Base-by-base conservation (phyloP, 2,113 vertebrate genomes). In the Cyprinodon brontotheroides region DNA sequence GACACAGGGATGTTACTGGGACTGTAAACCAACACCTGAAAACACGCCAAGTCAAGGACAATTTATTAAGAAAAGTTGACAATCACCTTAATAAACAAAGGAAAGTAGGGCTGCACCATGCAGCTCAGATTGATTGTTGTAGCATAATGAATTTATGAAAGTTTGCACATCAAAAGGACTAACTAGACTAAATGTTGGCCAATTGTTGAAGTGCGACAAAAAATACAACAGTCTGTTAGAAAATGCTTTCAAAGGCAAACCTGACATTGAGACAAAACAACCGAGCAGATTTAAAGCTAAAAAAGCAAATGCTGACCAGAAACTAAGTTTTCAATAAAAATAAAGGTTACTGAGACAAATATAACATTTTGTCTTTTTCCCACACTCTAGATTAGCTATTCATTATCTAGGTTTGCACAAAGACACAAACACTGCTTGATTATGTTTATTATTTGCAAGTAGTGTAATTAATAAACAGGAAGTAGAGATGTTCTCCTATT, bases 1-100 rank as follows among this genome's bases (percentile, higher is more conserved):
- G 84, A 66, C 62, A 95, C 37, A 50, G 96, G 95, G 74, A 96
- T 80, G 67, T 94, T 95, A 48, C 90, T 93, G 36, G 96, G 95
- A 78, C 93, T 91, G 72, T 94, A 96, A 6, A 95, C 85, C 80
- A 96, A 89, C 78, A 97, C 80, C 84, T 96, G 78, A 70, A 40
- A 61, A 77, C 72, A 79, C 40, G 62, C 61, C 8, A 59, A 76
- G 88, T 96, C 91, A 96, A 94, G 93, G 94, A 93, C 59, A 63
- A 71, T 61, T 75, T 87, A 80, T 41, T 22, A 0, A 62, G 47
- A 63, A 68, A 67, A 74, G 67, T 79, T 60, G 39, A 8, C 3
- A 68, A 60, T 47, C 20, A 53, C 7, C 5, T 22, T 17, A 41
- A 36, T 62, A 13, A 61, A 59, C 61, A 57, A 1, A 4, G 12